Evolutionary conservation across 2,888 invertebrate species (phyloP).

Genomic region (Mechanitis messenoides): DNA sequence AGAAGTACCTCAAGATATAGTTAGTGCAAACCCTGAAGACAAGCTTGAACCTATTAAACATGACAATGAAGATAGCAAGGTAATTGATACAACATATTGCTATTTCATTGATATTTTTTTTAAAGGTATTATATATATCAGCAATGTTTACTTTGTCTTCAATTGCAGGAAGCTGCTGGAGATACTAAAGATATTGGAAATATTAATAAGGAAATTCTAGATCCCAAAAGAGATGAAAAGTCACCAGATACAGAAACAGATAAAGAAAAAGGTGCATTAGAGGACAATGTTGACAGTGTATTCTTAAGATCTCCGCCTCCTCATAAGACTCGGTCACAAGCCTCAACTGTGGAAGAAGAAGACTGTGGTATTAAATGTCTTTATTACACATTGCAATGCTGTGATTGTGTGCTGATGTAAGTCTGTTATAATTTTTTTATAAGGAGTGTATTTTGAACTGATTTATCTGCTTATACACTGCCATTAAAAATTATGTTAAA

Average conservation of each 20-base stretch:
- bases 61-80: constrained; percentile 50
- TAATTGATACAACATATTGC: constrained; percentile 29
- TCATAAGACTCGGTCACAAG: constrained; percentile 45
- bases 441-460: constrained; percentile 10
- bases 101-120: not conserved
- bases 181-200: constrained; percentile 39
- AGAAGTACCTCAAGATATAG: constrained; percentile 37
- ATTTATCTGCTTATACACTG: not conserved
- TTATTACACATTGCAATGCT: constrained; percentile 79
- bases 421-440: constrained; percentile 24
- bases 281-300: constrained; percentile 63
- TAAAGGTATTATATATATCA: not conserved
- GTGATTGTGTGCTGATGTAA: constrained; percentile 77
- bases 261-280: constrained; percentile 37
- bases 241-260: constrained; percentile 38
- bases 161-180: constrained; percentile 52
- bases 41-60: constrained; percentile 35
- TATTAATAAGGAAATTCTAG: constrained; percentile 41
- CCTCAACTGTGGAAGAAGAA: constrained; percentile 67
- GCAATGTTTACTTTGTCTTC: too few species aligned
- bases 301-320: constrained; percentile 47
- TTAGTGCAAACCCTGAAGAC: constrained; percentile 38
- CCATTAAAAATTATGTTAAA: not conserved
- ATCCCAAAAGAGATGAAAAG: constrained; percentile 41
- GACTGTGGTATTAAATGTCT: constrained; percentile 78